Conservation (phyloP, 2,888 invertebrate species). For the Pristionchus maxplancki region DNA sequence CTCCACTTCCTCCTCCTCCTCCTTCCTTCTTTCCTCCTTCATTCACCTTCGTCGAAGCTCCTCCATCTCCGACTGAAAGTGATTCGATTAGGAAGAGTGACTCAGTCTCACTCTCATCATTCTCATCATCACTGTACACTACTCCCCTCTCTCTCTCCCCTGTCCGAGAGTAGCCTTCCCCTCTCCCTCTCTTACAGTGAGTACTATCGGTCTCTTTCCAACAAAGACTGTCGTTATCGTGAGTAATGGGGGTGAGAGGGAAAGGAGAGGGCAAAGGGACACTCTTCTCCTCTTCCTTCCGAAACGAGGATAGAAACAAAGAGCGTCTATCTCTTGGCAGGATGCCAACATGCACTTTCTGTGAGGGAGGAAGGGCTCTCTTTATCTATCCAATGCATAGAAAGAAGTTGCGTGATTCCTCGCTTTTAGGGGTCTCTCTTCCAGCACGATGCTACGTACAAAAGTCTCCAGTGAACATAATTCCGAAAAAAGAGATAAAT, state of each 20-base stretch:
- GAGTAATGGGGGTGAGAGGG: slow-evolving; percentile 3
- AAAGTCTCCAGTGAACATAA: not conserved
- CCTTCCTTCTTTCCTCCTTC: not conserved
- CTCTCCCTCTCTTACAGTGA: not conserved
- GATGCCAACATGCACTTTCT: not conserved
- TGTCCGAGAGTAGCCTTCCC: not conserved
- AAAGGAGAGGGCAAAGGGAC: not conserved
- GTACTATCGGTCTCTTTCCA: not conserved
- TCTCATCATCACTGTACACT: slow-evolving; percentile 5
- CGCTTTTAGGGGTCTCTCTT: not conserved
- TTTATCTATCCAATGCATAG: slow-evolving; percentile 11
- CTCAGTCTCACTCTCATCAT: not conserved
- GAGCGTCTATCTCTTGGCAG: not conserved
- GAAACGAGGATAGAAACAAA: not conserved
- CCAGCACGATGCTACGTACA: not conserved
- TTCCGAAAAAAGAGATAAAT: not conserved
- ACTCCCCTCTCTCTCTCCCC: not conserved
- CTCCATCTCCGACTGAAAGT: slow-evolving; percentile 12
- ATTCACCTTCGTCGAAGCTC: slow-evolving; percentile 15
- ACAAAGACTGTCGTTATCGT: slow-evolving; percentile 26
- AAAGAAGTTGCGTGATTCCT: not conserved
- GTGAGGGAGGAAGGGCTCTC: slow-evolving; percentile 14
- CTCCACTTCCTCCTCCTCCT: not conserved
- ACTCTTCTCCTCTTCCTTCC: not conserved
- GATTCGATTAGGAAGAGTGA: not conserved